Evolutionary conservation across 2,797 vertebrate genomes (phyloP).

Genomic region (Argentina silus): DNA sequence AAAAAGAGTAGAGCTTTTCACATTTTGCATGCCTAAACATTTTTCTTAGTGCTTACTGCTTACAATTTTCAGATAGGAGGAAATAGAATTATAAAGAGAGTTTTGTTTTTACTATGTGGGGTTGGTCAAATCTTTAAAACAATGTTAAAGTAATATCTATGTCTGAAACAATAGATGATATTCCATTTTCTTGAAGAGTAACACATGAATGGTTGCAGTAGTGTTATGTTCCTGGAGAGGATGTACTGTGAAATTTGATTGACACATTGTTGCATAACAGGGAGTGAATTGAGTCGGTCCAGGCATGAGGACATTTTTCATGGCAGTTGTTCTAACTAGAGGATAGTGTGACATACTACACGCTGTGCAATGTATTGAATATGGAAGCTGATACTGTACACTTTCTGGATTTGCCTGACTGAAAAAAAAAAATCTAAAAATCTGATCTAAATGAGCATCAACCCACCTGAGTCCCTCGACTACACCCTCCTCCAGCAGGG

Average conservation of each 20-base stretch:
- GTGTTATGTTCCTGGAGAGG: constrained; percentile 22
- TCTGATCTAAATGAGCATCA: constrained; percentile 26
- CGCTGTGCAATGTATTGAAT: background rate
- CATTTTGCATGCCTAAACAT: constrained; percentile 67
- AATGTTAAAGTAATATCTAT: constrained; percentile 50
- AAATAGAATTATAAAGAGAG: constrained; percentile 14
- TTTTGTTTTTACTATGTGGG: constrained; percentile 42
- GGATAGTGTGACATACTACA: background rate
- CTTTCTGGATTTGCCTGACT: background rate
- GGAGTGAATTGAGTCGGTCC: background rate
- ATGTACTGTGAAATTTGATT: constrained; percentile 19
- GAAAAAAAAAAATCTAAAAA: background rate
- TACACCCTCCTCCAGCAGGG: constrained; percentile 61
- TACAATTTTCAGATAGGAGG: constrained; percentile 42
- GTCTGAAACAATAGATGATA: constrained; percentile 43
- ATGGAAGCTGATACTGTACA: background rate
- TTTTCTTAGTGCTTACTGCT: constrained; percentile 37
- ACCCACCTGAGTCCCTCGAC: constrained; percentile 52
- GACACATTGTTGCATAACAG: background rate
- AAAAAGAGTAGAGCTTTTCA: constrained; percentile 53
- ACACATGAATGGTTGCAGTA: constrained; percentile 30
- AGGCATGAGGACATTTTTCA: background rate
- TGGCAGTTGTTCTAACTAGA: background rate
- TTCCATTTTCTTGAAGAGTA: constrained; percentile 35
- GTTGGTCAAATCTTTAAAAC: constrained; percentile 36